Conservation (phyloP, 30 jellyfish, hydroid and myxozoan genomes). For the Catostylus mosaicus region DNA sequence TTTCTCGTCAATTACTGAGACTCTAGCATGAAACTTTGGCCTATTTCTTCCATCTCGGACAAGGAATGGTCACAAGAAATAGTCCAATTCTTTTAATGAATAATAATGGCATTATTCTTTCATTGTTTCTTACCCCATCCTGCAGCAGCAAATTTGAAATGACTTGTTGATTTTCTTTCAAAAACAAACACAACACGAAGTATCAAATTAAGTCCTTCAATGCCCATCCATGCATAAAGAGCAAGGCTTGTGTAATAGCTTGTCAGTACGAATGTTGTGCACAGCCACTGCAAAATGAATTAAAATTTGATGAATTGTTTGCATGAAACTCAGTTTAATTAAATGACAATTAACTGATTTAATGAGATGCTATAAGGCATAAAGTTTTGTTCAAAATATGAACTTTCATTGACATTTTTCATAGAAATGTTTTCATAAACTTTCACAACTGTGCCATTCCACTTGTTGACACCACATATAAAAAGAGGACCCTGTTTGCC, state of each 20-base stretch:
- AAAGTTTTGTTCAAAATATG: no score
- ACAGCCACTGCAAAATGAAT: constrained; percentile 34
- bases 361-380: neutral
- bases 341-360: neutral
- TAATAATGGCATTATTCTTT: neutral
- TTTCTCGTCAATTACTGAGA: no score
- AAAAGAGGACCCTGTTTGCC: neutral
- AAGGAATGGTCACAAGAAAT: neutral
- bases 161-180: constrained; percentile 23
- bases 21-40: neutral
- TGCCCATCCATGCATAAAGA: constrained; percentile 64
- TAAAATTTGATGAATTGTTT: no score
- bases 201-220: constrained; percentile 57
- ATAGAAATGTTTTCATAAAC: neutral
- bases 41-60: neutral
- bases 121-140: constrained; percentile 64
- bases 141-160: constrained; percentile 4
- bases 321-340: no score
- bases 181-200: constrained; percentile 45
- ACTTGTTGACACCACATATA: neutral
- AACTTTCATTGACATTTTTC: neutral
- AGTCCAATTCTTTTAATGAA: no score
- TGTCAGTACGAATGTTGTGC: constrained; percentile 15
- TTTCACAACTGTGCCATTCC: neutral
- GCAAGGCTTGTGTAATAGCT: constrained; percentile 45